Evolutionary conservation across 2,113 vertebrate species (phyloP).

Genomic region (Dunckerocampus dactyliophorus): DNA sequence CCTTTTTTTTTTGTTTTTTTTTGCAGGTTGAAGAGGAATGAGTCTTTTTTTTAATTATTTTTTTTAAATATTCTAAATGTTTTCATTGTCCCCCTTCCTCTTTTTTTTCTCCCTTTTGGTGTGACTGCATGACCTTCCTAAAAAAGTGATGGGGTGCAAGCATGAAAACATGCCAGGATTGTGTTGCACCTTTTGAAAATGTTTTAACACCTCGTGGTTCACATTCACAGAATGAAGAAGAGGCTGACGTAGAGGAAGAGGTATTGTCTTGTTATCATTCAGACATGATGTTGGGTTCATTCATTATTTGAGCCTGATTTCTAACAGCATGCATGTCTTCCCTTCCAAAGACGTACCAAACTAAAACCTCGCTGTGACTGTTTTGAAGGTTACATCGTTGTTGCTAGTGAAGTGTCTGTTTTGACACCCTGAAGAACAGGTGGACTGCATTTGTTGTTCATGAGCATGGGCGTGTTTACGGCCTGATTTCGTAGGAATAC

Average conservation of each 20-base stretch:
- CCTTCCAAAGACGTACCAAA: not conserved
- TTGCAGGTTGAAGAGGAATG: conserved; percentile 59
- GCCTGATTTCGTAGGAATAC: conserved; percentile 12
- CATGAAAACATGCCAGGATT: conserved; percentile 27
- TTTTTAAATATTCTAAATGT: not conserved
- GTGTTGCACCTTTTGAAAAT: not conserved
- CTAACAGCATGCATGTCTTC: too few relatives aligned
- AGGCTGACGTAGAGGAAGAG: conserved; percentile 61
- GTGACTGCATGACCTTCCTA: conserved; percentile 47
- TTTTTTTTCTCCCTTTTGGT: conserved; percentile 6
- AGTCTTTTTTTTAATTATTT: conserved; percentile 42
- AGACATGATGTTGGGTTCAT: too few relatives aligned
- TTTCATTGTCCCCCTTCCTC: conserved; percentile 3
- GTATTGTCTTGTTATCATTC: conserved; percentile 40
- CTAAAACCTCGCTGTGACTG: not conserved
- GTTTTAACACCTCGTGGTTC: conserved; percentile 31
- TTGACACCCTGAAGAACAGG: conserved; percentile 21
- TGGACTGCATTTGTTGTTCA: conserved; percentile 20
- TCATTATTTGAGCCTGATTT: too few relatives aligned
- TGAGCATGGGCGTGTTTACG: conserved; percentile 14
- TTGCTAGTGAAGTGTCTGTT: conserved; percentile 15
- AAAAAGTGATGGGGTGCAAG: conserved; percentile 24
- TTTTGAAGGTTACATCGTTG: not conserved
- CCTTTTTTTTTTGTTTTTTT: conserved; percentile 24
- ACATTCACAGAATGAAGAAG: conserved; percentile 66